Evolutionary conservation across 2,888 invertebrate genomes (phyloP), one percentile per base, ranked within the genome.

Genomic region (Morpho helenor): DNA sequence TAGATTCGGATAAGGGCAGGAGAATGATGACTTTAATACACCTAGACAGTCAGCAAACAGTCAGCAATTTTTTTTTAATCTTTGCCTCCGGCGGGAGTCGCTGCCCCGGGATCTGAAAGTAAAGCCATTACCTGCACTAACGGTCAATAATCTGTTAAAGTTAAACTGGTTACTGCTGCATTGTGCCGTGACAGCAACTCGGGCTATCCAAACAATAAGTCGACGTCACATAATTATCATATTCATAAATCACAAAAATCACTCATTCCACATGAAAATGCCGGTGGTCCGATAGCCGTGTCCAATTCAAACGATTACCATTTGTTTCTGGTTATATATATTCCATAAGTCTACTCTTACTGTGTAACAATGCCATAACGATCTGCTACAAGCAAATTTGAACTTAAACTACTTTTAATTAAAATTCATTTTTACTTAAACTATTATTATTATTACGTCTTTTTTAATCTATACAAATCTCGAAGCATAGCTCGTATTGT

Each of bases 301-400:
- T 75, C 85, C 62, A 83, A 87, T 78, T 64, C 58, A 57, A 68
- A 75, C 79, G 82, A 87, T 86, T 74, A 75, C 72, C 74, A 65
- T 71, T 83, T 85, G 79, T 83, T 72, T 76, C 74, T 80, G 75
- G 74, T 77, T 77, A 77, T 73, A 62, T 60, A 60, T 62, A 31
- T 31, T 43, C 9, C 42, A 43, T 7, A 43, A 43, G 42, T 47
- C 55, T 10, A 43, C 57, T 57, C 51, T 57, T 49, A 49, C 47
- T 44, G 10, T 47, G 45, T 47, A 54, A 56, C 52, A 57, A 45
- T 51, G 31, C 23, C 42, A 8, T 23, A 47, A 43, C 41, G n/a
- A 40, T 10, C 10, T 9, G 4, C 23, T 40, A 8, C 42, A 48
- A 10, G 45, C 52, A 45, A 60, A 47, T 53, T 53, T 49, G 7